Base-by-base conservation (phyloP, 53 echinoderm and acorn worm species). In the Patiria pectinifera region DNA sequence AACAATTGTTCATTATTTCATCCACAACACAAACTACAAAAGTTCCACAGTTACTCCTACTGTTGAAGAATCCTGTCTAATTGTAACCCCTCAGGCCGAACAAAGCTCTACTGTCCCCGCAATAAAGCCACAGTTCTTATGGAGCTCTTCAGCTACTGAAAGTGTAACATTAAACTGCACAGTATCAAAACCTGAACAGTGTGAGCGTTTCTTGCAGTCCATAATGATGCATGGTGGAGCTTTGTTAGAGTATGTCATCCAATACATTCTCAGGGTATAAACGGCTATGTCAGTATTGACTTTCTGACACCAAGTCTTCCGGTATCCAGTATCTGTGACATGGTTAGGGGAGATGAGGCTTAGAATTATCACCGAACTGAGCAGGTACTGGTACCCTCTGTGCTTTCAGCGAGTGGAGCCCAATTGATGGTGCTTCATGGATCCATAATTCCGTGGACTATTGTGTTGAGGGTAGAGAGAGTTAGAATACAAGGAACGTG, bases 301-400 rank as follows among this genome's bases (percentile, higher is more conserved):
- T 80, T 62, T 21, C 18, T 90, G 81, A 81, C 90, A 90, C 81
- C 81, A 23, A 90, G 80, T 90, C 90, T 90, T 90, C 90, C 90
- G 47, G 90, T 90, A 44, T 90, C 45, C 81, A 59, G 90, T 90
- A 80, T 90, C 90, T 69, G 21, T 90, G 80, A 48, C 81, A 12
- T 10, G 80, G 66, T 43, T 3, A 76, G 53, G 53, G 53, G 53
- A 78, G 88, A 88, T 10, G 46, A 53, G 43, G 53, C 53, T 53
- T 19, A 76, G 35, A 60, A 59, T 86, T 71, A 48, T 45, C 3
- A 22, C 53, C 66, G 15, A 16, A 16, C 0, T 66, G 19, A 66
- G 66, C 66, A 66, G 14, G 15, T 6, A 66, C 12, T 2, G 14
- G 15, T 6, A 66, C 12, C 15, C 66, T 11, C 66, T 66, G 15